These are phyloP conservation scores for Thalassarche chlororhynchos DNA, from an alignment of 2,113 vertebrate species.

Conservation along the genomic window DNA sequence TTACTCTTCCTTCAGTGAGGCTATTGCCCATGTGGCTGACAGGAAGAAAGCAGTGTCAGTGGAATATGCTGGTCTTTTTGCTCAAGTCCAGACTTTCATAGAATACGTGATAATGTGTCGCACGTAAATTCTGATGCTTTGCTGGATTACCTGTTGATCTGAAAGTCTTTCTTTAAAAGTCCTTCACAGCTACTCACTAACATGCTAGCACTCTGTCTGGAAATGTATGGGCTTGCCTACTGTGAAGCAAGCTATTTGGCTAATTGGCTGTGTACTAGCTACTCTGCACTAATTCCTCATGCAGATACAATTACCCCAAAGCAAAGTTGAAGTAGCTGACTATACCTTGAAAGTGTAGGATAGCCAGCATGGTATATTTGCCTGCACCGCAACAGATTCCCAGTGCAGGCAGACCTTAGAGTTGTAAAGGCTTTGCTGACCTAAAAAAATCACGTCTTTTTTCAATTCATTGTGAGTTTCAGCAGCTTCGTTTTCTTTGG, in stretches of 20 bases:
- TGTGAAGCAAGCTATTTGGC: neutral
- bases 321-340: neutral
- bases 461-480: neutral
- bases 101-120: fast-evolving
- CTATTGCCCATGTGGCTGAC: neutral
- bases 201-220: neutral
- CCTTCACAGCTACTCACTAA: neutral
- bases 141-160: neutral
- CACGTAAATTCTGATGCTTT: neutral
- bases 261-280: neutral
- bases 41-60: neutral
- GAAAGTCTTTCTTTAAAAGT: neutral
- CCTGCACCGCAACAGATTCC: neutral
- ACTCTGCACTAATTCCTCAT: neutral
- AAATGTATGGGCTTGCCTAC: neutral
- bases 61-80: neutral
- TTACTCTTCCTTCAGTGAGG: neutral
- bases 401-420: neutral
- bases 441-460: neutral
- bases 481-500: neutral
- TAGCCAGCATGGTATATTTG: neutral
- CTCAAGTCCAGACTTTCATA: neutral
- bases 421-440: neutral
- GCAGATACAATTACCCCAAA: neutral
- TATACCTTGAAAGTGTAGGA: neutral